Conservation (phyloP, 2,888 invertebrate genomes). For the Formica aserva region DNA sequence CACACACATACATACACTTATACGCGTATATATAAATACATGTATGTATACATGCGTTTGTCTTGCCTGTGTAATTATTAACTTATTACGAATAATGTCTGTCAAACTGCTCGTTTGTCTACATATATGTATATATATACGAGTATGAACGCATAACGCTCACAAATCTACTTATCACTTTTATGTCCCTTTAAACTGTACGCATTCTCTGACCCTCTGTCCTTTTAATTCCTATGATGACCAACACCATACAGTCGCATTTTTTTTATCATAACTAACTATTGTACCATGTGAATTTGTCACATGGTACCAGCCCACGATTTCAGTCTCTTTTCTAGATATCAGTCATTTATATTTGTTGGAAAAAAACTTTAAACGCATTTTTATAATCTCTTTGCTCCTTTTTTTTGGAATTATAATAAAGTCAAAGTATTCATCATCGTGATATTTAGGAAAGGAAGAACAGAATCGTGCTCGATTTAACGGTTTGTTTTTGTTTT, state of each 20-base stretch:
- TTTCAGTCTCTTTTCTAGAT: constrained; percentile 62
- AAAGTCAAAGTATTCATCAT: background rate
- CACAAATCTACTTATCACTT: constrained; percentile 19
- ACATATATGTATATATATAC: constrained; percentile 32
- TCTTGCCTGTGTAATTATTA: constrained; percentile 3
- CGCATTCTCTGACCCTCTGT: constrained; percentile 35
- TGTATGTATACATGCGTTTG: constrained; percentile 9
- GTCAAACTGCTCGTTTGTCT: background rate
- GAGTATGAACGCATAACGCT: constrained; percentile 35
- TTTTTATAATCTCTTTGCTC: constrained; percentile 14
- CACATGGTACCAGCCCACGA: constrained; percentile 19
- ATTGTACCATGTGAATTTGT: constrained; percentile 53
- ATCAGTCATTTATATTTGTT: background rate
- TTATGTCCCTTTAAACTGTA: constrained; percentile 37
- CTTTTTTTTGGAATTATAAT: background rate
- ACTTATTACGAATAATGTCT: background rate
- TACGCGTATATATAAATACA: constrained; percentile 45
- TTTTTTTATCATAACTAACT: constrained; percentile 60
- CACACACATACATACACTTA: constrained; percentile 8
- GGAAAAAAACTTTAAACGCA: background rate
- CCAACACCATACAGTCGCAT: constrained; percentile 53
- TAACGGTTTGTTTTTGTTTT: constrained; percentile 63
- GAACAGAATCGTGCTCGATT: constrained; percentile 58
- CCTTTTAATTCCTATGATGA: constrained; percentile 44
- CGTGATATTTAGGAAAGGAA: constrained; percentile 47